A percentile compares a stretch with the other conserved stretches of the same genome.
phyloP scores from a whole-genome alignment of 2,888 invertebrate species.

The Sympetrum striolatum region DNA sequence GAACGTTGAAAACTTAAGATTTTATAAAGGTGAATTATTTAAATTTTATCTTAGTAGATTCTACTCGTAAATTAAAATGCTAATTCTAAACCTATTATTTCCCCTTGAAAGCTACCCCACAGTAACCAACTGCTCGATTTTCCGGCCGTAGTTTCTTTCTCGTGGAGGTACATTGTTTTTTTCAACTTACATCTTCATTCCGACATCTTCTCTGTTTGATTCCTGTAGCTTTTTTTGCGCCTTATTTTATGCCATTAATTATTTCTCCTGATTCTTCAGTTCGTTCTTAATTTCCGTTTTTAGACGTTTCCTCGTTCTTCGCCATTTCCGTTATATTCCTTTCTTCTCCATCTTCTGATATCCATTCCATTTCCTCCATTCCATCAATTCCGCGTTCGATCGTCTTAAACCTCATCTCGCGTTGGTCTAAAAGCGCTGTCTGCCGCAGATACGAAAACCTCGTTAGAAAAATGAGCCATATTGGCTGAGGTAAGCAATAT shows the following conservation, averaged over 20 bases:
- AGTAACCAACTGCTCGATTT: no score
- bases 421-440: constrained; percentile 7
- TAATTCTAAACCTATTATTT: no score
- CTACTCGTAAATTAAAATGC: no score
- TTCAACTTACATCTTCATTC: no score
- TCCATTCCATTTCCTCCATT: background rate
- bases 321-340: background rate
- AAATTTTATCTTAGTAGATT: no score
- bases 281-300: background rate
- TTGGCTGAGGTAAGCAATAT: constrained; percentile 9
- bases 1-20: no score
- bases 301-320: background rate
- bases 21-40: no score
- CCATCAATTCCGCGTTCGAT: background rate
- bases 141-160: no score
- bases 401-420: background rate
- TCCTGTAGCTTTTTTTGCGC: background rate
- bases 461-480: constrained; percentile 26
- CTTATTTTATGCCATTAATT: background rate
- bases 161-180: no score
- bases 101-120: no score
- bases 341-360: background rate
- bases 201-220: no score
- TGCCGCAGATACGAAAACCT: constrained; percentile 1
- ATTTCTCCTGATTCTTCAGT: background rate